phyloP scores from a whole-genome alignment of 2,888 invertebrate species.

The Morpho achilles region DNA sequence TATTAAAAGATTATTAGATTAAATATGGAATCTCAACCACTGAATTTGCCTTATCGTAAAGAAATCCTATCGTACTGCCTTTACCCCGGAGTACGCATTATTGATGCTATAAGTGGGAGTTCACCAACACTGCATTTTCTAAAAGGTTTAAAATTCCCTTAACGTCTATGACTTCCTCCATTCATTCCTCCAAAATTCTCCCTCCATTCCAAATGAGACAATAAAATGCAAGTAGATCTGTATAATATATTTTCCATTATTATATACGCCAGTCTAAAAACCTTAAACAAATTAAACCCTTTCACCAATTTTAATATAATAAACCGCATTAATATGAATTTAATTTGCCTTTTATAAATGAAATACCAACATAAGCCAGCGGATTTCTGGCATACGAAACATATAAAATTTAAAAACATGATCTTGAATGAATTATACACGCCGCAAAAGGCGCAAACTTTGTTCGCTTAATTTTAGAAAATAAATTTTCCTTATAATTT shows the following conservation, averaged over 20 bases:
- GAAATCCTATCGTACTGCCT: too few relatives aligned
- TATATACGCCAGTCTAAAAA: background rate
- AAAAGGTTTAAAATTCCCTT: too few relatives aligned
- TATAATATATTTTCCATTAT: background rate
- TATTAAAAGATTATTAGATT: too few relatives aligned
- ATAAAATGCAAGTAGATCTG: background rate
- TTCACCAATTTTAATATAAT: background rate
- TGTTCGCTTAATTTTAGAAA: conserved; percentile 7
- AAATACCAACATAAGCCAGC: background rate
- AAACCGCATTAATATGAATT: background rate
- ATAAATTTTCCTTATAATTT: conserved; percentile 12
- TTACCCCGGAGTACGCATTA: too few relatives aligned
- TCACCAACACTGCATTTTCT: too few relatives aligned
- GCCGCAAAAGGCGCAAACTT: conserved; percentile 6
- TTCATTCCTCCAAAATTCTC: too few relatives aligned
- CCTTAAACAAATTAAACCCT: background rate
- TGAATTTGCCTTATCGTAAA: too few relatives aligned
- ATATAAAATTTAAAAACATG: conserved; percentile 7
- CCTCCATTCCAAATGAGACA: too few relatives aligned
- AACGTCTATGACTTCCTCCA: too few relatives aligned
- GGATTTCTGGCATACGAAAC: conserved; percentile 4
- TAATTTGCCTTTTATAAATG: background rate
- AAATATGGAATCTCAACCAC: too few relatives aligned
- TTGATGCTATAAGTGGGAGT: too few relatives aligned
- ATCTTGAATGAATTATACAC: conserved; percentile 10